Evolutionary conservation across 2,113 vertebrate genomes (phyloP).

Genomic region (Ictalurus furcatus): DNA sequence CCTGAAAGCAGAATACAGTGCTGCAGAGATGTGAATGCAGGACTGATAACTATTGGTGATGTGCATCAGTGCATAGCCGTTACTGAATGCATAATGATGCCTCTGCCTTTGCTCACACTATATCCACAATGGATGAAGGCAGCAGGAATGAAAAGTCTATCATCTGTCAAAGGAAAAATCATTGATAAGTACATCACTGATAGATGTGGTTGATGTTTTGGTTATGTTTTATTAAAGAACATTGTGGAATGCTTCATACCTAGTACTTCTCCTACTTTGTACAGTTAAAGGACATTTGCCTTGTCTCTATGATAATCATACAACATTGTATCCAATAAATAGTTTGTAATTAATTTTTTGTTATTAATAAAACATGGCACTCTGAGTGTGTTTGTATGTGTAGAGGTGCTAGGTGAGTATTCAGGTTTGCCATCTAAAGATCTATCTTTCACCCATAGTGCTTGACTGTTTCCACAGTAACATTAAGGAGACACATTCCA

Average conservation of each 20-base stretch:
- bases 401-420: not conserved
- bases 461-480: conserved; percentile 35
- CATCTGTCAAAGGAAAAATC: not conserved
- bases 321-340: not conserved
- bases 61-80: conserved; percentile 1
- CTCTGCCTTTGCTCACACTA: not conserved
- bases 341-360: not conserved
- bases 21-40: conserved; percentile 6
- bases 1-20: conserved; percentile 14
- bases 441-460: conserved; percentile 7
- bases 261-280: not conserved
- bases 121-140: not conserved
- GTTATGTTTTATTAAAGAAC: not conserved
- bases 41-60: conserved; percentile 16
- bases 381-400: not conserved
- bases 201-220: not conserved
- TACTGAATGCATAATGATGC: conserved; percentile 14
- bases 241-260: not conserved
- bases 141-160: not conserved
- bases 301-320: not conserved
- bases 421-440: not conserved
- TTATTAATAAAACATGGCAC: not conserved
- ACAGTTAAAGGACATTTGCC: not conserved
- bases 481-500: conserved; percentile 33
- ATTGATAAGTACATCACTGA: not conserved